Percentiles rank a stretch among this genome's conserved stretches.
These are phyloP conservation scores for Bos indicus DNA, from an alignment of 2,113 vertebrate species.

Conservation along the genomic window DNA sequence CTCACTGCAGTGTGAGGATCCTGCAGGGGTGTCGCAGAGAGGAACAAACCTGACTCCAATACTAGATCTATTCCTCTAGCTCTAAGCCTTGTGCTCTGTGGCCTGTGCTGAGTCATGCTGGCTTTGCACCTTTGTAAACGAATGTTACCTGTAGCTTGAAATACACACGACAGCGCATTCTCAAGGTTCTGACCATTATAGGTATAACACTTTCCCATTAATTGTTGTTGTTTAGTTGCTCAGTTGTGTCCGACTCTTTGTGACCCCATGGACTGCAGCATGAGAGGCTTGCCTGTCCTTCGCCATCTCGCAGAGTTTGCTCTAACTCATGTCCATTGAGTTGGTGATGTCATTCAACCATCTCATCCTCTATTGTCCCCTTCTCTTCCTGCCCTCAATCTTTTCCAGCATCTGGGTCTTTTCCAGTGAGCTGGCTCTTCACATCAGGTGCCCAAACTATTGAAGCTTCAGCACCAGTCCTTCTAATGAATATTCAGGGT, in stretches of 20 bases:
- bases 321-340: neutral
- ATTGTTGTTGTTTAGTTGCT: neutral
- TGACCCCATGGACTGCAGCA: neutral
- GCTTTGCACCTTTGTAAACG: neutral
- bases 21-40: neutral
- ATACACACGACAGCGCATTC: neutral
- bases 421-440: neutral
- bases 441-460: neutral
- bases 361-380: neutral
- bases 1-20: neutral
- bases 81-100: neutral
- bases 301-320: neutral
- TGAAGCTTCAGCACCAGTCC: neutral
- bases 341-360: neutral
- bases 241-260: neutral
- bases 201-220: neutral
- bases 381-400: neutral
- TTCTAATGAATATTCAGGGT: neutral
- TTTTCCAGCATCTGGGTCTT: fast-evolving
- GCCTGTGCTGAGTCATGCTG: neutral
- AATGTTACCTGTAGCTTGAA: neutral
- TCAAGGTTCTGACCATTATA: neutral
- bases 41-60: neutral
- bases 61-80: neutral
- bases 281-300: neutral